Evolutionary conservation across 2,888 invertebrate genomes (phyloP).

Genomic region (Cotesia congregata): DNA sequence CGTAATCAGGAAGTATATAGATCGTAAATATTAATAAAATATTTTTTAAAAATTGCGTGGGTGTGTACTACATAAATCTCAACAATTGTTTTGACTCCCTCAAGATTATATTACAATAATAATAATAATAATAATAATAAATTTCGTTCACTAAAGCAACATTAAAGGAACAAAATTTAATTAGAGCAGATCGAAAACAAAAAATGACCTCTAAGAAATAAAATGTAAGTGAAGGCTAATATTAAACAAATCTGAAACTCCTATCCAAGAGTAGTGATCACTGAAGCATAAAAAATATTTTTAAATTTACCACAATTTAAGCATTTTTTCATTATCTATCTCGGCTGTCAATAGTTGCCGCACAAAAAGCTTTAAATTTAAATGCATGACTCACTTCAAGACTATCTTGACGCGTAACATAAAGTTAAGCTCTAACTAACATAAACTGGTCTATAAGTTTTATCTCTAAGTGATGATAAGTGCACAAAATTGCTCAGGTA

Average conservation of each 20-base stretch:
- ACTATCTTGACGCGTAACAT: neutral
- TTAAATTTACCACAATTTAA: neutral
- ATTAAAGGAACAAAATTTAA: neutral
- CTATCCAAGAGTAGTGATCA: neutral
- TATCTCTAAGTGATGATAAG: constrained; percentile 18
- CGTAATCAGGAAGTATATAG: constrained; percentile 27
- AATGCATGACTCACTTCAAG: neutral
- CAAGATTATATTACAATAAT: neutral
- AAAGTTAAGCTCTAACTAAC: neutral
- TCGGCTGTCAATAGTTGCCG: neutral
- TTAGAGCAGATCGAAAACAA: neutral
- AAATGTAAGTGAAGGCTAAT: neutral
- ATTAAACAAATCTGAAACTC: neutral
- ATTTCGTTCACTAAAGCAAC: neutral
- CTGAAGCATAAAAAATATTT: neutral
- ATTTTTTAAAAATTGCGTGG: constrained; percentile 18
- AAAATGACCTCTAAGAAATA: neutral
- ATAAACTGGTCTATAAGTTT: neutral
- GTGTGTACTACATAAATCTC: constrained; percentile 10
- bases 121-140: no score
- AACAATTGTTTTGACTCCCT: neutral
- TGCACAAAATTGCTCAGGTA: constrained; percentile 13
- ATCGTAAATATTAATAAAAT: constrained; percentile 25
- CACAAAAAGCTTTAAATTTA: neutral
- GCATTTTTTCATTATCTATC: neutral